These are phyloP conservation scores for Sialia sialis DNA, from an alignment of 2,113 vertebrate genomes.

Conservation along the genomic window DNA sequence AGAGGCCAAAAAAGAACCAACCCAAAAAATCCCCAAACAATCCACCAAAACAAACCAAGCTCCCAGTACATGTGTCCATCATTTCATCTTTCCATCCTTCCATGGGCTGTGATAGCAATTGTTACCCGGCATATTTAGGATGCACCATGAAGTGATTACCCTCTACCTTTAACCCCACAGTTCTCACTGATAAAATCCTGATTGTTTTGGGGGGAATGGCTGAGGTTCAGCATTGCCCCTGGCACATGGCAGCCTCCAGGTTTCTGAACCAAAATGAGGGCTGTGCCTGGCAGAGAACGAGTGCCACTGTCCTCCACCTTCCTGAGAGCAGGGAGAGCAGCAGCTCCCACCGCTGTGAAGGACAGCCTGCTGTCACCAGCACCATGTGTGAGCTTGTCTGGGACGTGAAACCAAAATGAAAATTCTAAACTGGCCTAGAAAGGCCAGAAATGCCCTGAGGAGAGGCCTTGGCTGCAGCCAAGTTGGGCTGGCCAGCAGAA, in stretches of 20 bases:
- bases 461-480: neutral
- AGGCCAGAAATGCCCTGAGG: neutral
- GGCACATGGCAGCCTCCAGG: rapidly evolving
- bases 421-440: neutral
- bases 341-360: rapidly evolving
- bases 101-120: neutral
- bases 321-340: neutral
- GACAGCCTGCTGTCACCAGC: neutral
- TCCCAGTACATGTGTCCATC: rapidly evolving
- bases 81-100: neutral
- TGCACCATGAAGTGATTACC: neutral
- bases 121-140: neutral
- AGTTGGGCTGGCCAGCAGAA: neutral
- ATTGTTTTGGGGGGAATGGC: neutral
- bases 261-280: neutral
- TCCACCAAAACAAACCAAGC: neutral
- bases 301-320: neutral
- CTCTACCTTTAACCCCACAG: neutral
- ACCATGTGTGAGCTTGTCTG: neutral
- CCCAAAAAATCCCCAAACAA: neutral
- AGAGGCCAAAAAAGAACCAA: neutral
- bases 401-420: neutral
- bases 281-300: neutral
- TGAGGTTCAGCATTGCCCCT: neutral
- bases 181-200: rapidly evolving